Conservation (phyloP, 2,797 vertebrate genomes). For the Clarias platycephalus region DNA sequence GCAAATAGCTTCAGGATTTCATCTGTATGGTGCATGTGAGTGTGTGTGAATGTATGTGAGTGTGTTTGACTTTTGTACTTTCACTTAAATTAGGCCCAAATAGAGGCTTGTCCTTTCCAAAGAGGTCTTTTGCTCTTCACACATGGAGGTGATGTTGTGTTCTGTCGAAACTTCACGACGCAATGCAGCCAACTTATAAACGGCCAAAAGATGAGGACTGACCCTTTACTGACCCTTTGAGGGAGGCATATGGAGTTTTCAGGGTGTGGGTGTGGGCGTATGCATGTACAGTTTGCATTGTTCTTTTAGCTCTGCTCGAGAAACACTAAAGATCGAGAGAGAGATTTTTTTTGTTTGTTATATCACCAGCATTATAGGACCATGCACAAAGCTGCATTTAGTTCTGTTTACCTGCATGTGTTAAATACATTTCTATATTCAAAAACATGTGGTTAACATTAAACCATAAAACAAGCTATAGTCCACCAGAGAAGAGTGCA, state of each 20-base stretch:
- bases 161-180: conserved; percentile 1
- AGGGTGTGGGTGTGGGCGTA: conserved; percentile 27
- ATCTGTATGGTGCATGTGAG: background rate
- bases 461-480: background rate
- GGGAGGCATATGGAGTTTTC: conserved; percentile 25
- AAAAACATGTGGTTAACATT: background rate
- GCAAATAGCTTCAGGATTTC: background rate
- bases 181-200: conserved; percentile 18
- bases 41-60: conserved; percentile 31
- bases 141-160: conserved; percentile 15
- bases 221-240: background rate
- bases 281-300: conserved; percentile 9
- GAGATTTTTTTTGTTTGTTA: background rate
- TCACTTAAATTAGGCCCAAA: conserved; percentile 13
- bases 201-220: background rate
- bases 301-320: conserved; percentile 21
- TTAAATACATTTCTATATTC: background rate
- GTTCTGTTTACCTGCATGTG: background rate
- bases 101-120: conserved; percentile 28
- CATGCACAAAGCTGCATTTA: background rate
- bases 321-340: background rate
- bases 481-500: background rate
- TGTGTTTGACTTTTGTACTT: conserved; percentile 18
- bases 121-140: conserved; percentile 27
- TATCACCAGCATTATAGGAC: conserved; percentile 10